Evolutionary conservation across 2,888 invertebrate genomes (phyloP), one percentile per base, ranked within the genome.

Genomic region (Timema podura): DNA sequence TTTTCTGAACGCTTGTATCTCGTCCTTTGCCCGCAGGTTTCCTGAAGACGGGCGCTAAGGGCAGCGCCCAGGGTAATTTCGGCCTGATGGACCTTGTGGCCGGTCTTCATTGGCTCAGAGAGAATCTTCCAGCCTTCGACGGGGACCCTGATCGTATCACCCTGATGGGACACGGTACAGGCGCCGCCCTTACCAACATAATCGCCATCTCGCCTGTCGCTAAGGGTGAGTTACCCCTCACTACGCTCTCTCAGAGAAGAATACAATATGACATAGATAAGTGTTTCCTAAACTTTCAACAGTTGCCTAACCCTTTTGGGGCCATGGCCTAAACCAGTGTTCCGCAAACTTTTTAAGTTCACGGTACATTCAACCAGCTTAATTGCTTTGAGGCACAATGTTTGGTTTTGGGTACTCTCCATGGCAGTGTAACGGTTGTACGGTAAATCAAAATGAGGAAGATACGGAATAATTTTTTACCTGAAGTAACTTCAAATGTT

Each of bases 181-280:
- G 99, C 7, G 98, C 98, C 10, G 95, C 97, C 2, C 87, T 98
- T 67, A 96, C 97, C 76, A 98, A 98, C 84, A 92, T 98, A 79
- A 89, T 99, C 71, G 91, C 96, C 76, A 92, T 98, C 49, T 97
- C 98, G 51, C 97, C 98, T 30, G 95, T 96, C 76, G 92, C 95
- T 66, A 92, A 92, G 88, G 95, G 96, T 96, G 84, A 81, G 79
- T 75, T 44, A 48, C 47, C 8, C 49, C 16, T 0, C 45, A 0
- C 45, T 10, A 8, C 45, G 10, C 0, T 0, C 47, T 0, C n/a
- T 46, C 6, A n/a, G n/a, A n/a, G n/a, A n/a, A n/a, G n/a, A n/a
- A n/a, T n/a, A n/a, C n/a, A n/a, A n/a, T n/a, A n/a, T n/a, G n/a
- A n/a, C n/a, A n/a, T n/a, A n/a, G n/a, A n/a, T n/a, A n/a, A n/a